A percentile compares a stretch with the other conserved stretches of the same genome.
Conservation (phyloP, 1,140 invertebrate species). For the Drosophila tristis region DNA sequence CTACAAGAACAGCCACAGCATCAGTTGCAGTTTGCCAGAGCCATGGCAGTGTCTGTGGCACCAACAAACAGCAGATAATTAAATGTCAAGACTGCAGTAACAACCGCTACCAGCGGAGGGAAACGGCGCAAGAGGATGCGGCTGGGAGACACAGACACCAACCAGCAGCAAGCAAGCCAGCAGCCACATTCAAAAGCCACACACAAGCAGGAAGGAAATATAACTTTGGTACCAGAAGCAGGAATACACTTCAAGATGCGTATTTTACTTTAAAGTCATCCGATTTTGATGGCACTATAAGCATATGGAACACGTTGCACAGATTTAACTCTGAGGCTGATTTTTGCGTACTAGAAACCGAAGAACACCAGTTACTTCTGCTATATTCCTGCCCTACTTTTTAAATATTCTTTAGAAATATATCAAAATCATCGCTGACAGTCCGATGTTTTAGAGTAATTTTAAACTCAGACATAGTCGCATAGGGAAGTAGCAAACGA, state of each 20-base stretch:
- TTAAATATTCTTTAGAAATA: no score
- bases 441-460: no score
- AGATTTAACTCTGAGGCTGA: no score
- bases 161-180: constrained; percentile 16
- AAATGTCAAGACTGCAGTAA: constrained; percentile 68
- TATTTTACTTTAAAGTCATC: no score
- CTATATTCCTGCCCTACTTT: no score
- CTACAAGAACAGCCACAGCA: constrained; percentile 20
- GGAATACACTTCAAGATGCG: neutral
- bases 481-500: neutral
- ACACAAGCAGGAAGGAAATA: neutral
- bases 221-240: neutral
- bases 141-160: neutral
- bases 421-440: no score
- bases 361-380: no score
- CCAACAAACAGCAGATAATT: constrained; percentile 57
- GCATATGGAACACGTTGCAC: no score
- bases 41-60: constrained; percentile 1
- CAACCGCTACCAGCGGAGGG: constrained; percentile 7
- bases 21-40: constrained; percentile 14
- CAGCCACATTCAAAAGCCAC: constrained; percentile 31
- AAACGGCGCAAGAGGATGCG: neutral
- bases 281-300: no score
- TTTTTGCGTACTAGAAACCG: no score
- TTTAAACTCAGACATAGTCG: neutral